phyloP scores from a whole-genome alignment of 2,888 invertebrate species.

The Opisthograptis luteolata region DNA sequence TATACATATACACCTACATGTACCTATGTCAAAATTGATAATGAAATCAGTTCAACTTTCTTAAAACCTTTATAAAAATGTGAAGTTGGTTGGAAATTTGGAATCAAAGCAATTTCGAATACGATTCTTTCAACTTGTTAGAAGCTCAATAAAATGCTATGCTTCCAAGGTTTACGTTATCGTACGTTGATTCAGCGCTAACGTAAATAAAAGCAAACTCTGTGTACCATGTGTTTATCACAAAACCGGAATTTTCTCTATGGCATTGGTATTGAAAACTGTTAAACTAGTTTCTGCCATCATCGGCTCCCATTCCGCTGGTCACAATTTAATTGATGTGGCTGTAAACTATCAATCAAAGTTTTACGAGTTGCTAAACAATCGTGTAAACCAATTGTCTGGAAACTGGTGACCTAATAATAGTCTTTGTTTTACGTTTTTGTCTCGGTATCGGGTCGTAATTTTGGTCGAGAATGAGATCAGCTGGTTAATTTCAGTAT shows the following conservation, averaged over 20 bases:
- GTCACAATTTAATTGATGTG: constrained; percentile 72
- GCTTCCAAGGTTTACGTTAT: constrained; percentile 26
- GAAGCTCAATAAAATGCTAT: constrained; percentile 17
- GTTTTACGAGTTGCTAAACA: constrained; percentile 76
- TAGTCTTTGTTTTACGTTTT: constrained; percentile 46
- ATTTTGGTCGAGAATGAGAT: constrained; percentile 21
- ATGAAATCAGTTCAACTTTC: no score
- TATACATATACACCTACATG: no score
- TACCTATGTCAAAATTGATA: no score
- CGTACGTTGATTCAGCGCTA: constrained; percentile 38
- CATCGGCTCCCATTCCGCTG: constrained; percentile 54
- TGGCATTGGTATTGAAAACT: constrained; percentile 66
- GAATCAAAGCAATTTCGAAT: not conserved
- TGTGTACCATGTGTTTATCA: constrained; percentile 41
- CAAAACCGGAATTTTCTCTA: constrained; percentile 32
- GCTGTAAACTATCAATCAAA: constrained; percentile 79
- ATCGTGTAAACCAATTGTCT: constrained; percentile 73
- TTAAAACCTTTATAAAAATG: no score
- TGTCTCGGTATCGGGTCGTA: constrained; percentile 19
- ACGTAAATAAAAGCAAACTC: constrained; percentile 43
- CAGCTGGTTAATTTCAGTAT: constrained; percentile 16
- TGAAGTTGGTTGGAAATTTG: no score
- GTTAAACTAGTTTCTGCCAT: constrained; percentile 59
- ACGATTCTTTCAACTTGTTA: constrained; percentile 2
- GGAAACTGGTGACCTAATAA: constrained; percentile 52